Percentiles rank a stretch among this genome's conserved stretches.
These are phyloP conservation scores for Chaetura pelagica DNA, from an alignment of 2,113 vertebrate genomes.

Conservation along the genomic window DNA sequence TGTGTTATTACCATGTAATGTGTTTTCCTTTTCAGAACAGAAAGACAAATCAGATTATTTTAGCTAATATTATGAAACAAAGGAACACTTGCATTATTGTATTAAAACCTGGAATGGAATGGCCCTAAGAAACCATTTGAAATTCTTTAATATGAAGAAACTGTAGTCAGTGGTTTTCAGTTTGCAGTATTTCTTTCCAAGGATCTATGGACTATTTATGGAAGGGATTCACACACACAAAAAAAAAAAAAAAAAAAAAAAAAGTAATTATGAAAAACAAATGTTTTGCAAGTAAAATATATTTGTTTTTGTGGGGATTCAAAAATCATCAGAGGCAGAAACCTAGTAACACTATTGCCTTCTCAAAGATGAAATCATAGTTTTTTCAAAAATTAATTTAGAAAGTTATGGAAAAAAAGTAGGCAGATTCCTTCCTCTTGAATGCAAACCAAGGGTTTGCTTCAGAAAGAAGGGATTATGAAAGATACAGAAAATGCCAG, in stretches of 20 bases:
- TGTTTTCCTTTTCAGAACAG: background rate
- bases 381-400: background rate
- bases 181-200: background rate
- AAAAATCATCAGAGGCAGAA: background rate
- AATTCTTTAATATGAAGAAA: background rate
- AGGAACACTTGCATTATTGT: background rate
- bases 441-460: background rate
- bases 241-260: background rate
- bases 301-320: background rate
- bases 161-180: background rate
- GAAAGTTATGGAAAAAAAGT: background rate
- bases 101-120: background rate
- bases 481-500: background rate
- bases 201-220: background rate
- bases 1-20: background rate
- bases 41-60: conserved; percentile 32
- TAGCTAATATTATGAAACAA: background rate
- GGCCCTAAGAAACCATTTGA: background rate
- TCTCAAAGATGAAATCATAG: background rate
- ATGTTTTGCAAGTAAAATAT: background rate
- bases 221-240: background rate
- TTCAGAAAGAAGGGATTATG: background rate
- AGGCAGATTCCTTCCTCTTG: background rate
- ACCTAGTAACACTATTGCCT: background rate
- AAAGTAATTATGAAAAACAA: background rate